phyloP scores from a whole-genome alignment of 2,113 vertebrate genomes.

The Struthidea cinerea region DNA sequence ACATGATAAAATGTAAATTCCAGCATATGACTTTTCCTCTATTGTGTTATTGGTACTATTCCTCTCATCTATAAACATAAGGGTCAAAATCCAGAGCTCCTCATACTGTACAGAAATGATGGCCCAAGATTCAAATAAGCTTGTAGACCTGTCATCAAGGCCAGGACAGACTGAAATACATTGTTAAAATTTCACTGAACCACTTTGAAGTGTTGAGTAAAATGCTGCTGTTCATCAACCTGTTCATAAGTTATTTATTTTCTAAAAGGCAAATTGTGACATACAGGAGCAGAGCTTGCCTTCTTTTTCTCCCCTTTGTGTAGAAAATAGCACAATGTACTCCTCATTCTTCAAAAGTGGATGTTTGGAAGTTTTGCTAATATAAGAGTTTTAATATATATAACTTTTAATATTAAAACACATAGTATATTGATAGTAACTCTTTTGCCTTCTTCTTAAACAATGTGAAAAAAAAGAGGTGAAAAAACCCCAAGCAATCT shows the following conservation, averaged over 20 bases:
- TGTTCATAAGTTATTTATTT: not conserved
- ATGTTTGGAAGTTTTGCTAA: not conserved
- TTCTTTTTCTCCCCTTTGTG: not conserved
- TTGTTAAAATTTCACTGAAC: not conserved
- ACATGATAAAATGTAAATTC: not conserved
- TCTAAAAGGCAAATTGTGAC: not conserved
- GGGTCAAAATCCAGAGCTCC: not conserved
- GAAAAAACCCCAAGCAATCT: not conserved
- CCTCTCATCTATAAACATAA: not conserved
- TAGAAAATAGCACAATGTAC: not conserved
- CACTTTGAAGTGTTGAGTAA: not conserved
- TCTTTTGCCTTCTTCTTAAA: not conserved
- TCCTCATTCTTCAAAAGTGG: not conserved
- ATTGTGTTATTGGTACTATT: not conserved
- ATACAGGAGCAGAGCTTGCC: not conserved
- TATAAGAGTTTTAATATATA: not conserved
- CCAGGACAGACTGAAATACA: not conserved
- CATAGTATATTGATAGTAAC: not conserved
- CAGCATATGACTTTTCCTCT: not conserved
- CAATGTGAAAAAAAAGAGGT: not conserved
- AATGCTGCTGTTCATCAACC: not conserved
- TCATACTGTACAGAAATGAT: not conserved
- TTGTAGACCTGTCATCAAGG: not conserved
- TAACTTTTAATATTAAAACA: not conserved
- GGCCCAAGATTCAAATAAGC: not conserved